These are phyloP conservation scores for Ostrea edulis DNA, from an alignment of 1,140 invertebrate species.

Conservation along the genomic window DNA sequence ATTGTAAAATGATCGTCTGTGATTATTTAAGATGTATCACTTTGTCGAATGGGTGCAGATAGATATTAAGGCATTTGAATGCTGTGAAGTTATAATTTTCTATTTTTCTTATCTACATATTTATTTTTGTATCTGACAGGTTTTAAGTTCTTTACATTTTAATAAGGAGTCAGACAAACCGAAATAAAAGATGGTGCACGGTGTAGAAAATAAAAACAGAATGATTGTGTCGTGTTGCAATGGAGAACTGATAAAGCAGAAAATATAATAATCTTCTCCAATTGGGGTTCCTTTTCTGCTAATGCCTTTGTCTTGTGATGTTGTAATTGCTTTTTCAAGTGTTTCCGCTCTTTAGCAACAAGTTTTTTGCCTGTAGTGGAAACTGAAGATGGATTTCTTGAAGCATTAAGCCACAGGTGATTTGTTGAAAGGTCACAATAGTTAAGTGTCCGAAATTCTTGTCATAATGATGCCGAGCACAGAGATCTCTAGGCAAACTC, in stretches of 20 bases:
- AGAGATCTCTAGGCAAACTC: background rate
- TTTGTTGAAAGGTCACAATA: slow-evolving; percentile 7
- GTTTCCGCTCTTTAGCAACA: slow-evolving; percentile 19
- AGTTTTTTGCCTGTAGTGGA: background rate
- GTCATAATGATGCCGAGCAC: background rate
- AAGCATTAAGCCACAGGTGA: background rate
- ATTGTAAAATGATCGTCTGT: background rate
- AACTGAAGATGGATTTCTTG: background rate
- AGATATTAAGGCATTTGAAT: slow-evolving; percentile 4
- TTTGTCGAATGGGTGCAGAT: background rate
- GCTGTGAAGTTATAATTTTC: slow-evolving; percentile 17
- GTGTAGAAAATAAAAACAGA: background rate
- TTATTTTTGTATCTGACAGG: slow-evolving; percentile 1
- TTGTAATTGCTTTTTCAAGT: slow-evolving; percentile 19
- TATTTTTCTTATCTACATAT: background rate
- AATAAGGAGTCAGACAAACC: slow-evolving; percentile 1
- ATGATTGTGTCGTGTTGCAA: background rate
- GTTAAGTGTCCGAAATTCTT: slow-evolving; percentile 23
- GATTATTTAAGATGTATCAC: slow-evolving; percentile 34
- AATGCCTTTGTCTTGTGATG: slow-evolving; percentile 17
- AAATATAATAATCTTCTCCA: background rate
- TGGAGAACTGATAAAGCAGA: background rate
- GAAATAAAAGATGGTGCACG: background rate
- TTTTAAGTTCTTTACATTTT: background rate
- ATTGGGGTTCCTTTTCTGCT: background rate